phyloP scores from a whole-genome alignment of 2,113 vertebrate genomes.

The Hemiprocne comata region DNA sequence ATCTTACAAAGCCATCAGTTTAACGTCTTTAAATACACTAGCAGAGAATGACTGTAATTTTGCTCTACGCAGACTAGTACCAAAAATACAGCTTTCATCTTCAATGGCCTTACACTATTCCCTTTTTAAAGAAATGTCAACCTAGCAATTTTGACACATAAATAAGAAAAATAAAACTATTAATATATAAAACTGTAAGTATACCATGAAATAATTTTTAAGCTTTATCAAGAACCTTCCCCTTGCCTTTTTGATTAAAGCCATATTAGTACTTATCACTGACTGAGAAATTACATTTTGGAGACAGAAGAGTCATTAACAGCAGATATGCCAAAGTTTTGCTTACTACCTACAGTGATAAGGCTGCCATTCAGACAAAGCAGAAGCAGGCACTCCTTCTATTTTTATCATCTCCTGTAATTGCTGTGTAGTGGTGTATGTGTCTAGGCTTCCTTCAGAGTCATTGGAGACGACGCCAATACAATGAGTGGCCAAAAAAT shows the following conservation, averaged over 20 bases:
- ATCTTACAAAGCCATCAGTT: conserved; percentile 15
- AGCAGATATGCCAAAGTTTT: not conserved
- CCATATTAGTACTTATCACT: not conserved
- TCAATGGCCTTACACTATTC: not conserved
- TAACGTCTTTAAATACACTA: not conserved
- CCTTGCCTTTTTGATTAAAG: not conserved
- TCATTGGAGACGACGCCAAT: not conserved
- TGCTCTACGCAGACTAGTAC: not conserved
- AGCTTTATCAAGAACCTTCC: not conserved
- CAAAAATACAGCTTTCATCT: not conserved
- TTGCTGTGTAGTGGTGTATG: not conserved
- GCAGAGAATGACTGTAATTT: not conserved
- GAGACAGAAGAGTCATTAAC: conserved; percentile 25
- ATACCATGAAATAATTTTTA: not conserved
- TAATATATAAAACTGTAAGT: not conserved
- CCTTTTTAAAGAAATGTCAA: not conserved
- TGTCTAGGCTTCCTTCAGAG: not conserved
- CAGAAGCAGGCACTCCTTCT: not conserved
- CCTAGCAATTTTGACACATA: not conserved
- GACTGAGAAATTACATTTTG: not conserved
- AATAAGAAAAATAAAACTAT: not conserved
- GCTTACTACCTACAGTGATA: not conserved
- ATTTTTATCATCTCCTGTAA: conserved; percentile 36
- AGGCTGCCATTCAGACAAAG: not conserved
- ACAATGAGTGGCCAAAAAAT: not conserved